Base-by-base conservation (phyloP, 2,113 vertebrate genomes). In the Phrynosoma platyrhinos region DNA sequence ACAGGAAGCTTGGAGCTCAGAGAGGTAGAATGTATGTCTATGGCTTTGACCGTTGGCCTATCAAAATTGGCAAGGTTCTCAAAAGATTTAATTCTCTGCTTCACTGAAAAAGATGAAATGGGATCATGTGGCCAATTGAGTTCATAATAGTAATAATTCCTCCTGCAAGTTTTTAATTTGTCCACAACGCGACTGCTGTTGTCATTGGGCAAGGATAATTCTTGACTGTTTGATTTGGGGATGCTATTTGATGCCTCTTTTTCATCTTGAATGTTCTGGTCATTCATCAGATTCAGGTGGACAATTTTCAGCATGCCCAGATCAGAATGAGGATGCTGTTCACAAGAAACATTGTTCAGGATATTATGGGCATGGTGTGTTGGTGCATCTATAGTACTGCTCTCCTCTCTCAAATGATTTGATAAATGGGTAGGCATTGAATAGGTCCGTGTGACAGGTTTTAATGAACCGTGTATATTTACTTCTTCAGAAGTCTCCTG, bases 21-120 rank as follows among this genome's bases (percentile, higher is more conserved):
- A 0, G 92, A 83, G 1, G 97, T 88, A 0, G 97, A 97, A 2
- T 97, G 97, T 64, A 97, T 94, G 25, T 98, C 96, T 0, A 97
- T 96, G 16, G 96, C 92, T 94, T 96, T 98, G 83, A 97, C 91
- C 0, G 95, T 25, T 0, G 97, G 96, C 87, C 97, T 96, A 90
- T 99, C 98, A 27, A 98, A 97, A 92, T 97, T 97, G 71, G 98
- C 98, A 90, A 99, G 92, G 88, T 98, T 99, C 96, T 99, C 98
- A 58, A 99, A 99, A 10, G 98, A 99, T 94, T 99, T 99, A 90
- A 99, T 99, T 92, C 98, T 97, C 88, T 99, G 98, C 89, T 97
- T 98, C 69, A 99, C 98, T 53, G 98, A 99, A 93, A 99, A 98
- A 62, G 96, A 96, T 58, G 98, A 98, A 93, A 97, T 96, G 71